These are phyloP conservation scores for Catharus minimus DNA, from an alignment of 2,113 vertebrate species.

Conservation along the genomic window DNA sequence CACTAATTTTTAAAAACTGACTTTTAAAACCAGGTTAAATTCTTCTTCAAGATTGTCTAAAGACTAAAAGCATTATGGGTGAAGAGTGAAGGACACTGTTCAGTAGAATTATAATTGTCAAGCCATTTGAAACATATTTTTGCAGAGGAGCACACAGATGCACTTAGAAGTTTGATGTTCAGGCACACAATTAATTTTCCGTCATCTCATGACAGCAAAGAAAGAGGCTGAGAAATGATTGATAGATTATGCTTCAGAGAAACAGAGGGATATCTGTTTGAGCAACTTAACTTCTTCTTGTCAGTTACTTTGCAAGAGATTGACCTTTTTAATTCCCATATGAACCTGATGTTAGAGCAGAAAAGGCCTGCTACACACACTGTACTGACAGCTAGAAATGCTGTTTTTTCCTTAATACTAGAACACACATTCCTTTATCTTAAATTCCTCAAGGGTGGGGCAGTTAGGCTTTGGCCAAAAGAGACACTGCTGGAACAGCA, in stretches of 20 bases:
- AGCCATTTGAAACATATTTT: background rate
- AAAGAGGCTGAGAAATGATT: slow-evolving; percentile 1
- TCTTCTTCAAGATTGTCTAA: background rate
- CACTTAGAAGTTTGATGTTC: background rate
- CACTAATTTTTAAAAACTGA: background rate
- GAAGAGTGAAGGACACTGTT: background rate
- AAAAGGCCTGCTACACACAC: background rate
- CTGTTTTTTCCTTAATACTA: background rate
- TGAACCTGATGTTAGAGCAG: background rate
- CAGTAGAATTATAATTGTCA: background rate
- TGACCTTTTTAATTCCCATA: slow-evolving; percentile 47
- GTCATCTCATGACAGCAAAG: slow-evolving; percentile 1
- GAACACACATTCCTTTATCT: background rate
- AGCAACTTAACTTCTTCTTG: background rate
- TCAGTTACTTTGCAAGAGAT: background rate
- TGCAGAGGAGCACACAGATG: background rate
- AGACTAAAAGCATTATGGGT: background rate
- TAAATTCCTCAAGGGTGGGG: background rate
- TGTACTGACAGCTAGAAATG: background rate
- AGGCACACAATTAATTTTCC: slow-evolving; percentile 40
- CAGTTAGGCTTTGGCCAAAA: background rate
- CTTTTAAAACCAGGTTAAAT: background rate
- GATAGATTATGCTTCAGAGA: background rate
- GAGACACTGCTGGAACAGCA: background rate
- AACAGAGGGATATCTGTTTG: background rate